Evolutionary conservation across 2,797 vertebrate species (phyloP), one percentile per base, ranked within the genome.

Genomic region (Helicolenus hilgendorfi): DNA sequence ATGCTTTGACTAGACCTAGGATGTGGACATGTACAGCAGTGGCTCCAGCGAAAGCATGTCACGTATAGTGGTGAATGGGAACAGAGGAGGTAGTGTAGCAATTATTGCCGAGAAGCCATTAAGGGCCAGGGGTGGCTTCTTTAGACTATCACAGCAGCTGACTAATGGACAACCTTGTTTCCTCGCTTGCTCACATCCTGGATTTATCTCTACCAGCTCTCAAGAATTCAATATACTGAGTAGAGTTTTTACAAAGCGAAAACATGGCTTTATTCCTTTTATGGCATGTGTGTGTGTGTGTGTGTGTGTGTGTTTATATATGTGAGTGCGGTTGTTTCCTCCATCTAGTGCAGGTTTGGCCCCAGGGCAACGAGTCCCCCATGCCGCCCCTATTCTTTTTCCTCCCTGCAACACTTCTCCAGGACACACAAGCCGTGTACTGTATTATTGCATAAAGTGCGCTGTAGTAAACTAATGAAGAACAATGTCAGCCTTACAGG

Each of bases 31-130:
- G 88, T 62, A 77, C 86, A 49, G 85, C 83, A 62, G 91, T 89
- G 91, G 94, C 89, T 90, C 60, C 75, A 83, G 92, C 79, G 38
- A 89, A 86, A 94, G 90, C 85, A 91, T 94, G 95, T 94, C 94
- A 94, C 63, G 77, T 90, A 55, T 55, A 79, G 79, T 63, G 63
- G 81, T 95, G 95, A 95, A 95, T 90, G 86, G 93, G 87, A 95
- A 88, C 92, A 87, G 91, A 82, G 81, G 79, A 93, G 86, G 68
- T 85, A 86, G 92, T 87, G 94, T 86, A 94, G 96, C 96, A 97
- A 97, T 97, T 97, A 97, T 95, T 94, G 92, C 93, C 45, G 86
- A 94, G 94, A 95, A 95, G 95, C 97, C 96, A 97, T 97, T 97
- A 98, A 95, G 91, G 97, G 89, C 92, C 82, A 92, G 60, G 89